A percentile compares a stretch with the other conserved stretches of the same genome.
phyloP scores from a whole-genome alignment of 2,113 vertebrate species.

The Thunnus maccoyii region DNA sequence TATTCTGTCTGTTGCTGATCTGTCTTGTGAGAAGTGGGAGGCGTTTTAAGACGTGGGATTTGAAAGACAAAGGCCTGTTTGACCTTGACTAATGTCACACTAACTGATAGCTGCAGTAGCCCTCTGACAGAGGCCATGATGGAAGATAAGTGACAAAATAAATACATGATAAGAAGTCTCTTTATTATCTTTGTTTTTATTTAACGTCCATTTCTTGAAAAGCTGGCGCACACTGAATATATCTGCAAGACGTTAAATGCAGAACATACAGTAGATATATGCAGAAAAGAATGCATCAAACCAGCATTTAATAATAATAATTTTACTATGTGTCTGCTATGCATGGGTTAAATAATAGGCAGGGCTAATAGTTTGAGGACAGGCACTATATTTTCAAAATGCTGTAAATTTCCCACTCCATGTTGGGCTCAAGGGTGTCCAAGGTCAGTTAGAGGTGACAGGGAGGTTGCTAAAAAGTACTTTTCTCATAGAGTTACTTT shows the following conservation, averaged over 20 bases:
- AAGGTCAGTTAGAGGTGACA: conserved; percentile 49
- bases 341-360: neutral
- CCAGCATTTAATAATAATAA: neutral
- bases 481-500: neutral
- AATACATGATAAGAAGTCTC: neutral
- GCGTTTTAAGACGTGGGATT: neutral
- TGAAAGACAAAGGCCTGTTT: conserved; percentile 15
- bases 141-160: neutral
- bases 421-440: conserved; percentile 1
- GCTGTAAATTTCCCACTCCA: neutral
- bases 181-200: conserved; percentile 12
- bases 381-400: neutral
- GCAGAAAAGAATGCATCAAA: neutral
- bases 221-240: neutral
- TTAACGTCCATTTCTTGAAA: neutral
- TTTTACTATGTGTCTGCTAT: neutral
- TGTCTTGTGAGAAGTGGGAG: conserved; percentile 5
- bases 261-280: too few species aligned
- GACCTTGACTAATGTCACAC: conserved; percentile 55
- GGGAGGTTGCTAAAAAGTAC: neutral
- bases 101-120: conserved; percentile 2
- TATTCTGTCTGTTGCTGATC: neutral
- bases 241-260: neutral
- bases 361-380: neutral
- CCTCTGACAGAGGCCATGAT: conserved; percentile 4